A percentile compares a stretch with the other conserved stretches of the same genome.
phyloP scores from a whole-genome alignment of 2,888 invertebrate species.

The Rutpela maculata region DNA sequence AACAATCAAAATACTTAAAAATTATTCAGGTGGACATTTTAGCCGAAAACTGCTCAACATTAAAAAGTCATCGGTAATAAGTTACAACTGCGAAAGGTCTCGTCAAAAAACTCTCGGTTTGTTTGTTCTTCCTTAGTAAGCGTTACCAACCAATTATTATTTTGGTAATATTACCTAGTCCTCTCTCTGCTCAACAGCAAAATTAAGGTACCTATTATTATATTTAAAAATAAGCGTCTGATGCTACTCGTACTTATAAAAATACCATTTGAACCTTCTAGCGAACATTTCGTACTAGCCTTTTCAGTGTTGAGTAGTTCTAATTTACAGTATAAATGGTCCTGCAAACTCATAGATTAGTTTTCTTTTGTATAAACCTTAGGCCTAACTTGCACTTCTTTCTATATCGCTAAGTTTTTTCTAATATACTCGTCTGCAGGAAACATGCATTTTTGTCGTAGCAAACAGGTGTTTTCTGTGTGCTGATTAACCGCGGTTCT shows the following conservation, averaged over 20 bases:
- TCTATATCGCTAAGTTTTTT: constrained; percentile 50
- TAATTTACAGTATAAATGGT: constrained; percentile 50
- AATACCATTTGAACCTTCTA: constrained; percentile 12
- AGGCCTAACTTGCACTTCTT: constrained; percentile 63
- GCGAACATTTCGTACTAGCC: constrained; percentile 1
- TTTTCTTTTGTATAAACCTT: constrained; percentile 58
- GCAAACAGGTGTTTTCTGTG: constrained; percentile 56
- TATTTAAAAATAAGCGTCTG: constrained; percentile 4
- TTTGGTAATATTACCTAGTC: too few species aligned
- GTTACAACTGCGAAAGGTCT: not conserved
- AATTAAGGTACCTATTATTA: not conserved
- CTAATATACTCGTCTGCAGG: constrained; percentile 64
- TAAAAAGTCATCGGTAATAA: constrained; percentile 25
- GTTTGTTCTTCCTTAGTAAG: not conserved
- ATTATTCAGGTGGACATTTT: constrained; percentile 25
- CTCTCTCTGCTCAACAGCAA: too few species aligned
- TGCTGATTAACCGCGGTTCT: constrained; percentile 59
- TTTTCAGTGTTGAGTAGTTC: constrained; percentile 28
- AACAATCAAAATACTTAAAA: constrained; percentile 19
- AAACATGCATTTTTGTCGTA: constrained; percentile 50
- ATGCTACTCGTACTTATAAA: constrained; percentile 9
- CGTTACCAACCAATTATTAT: too few species aligned
- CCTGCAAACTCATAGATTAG: constrained; percentile 64
- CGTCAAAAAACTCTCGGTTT: not conserved
- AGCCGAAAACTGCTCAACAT: constrained; percentile 28